Percentiles rank a stretch among this genome's conserved stretches.
phyloP scores from a whole-genome alignment of 1,140 invertebrate species.

The Drosophila biarmipes region DNA sequence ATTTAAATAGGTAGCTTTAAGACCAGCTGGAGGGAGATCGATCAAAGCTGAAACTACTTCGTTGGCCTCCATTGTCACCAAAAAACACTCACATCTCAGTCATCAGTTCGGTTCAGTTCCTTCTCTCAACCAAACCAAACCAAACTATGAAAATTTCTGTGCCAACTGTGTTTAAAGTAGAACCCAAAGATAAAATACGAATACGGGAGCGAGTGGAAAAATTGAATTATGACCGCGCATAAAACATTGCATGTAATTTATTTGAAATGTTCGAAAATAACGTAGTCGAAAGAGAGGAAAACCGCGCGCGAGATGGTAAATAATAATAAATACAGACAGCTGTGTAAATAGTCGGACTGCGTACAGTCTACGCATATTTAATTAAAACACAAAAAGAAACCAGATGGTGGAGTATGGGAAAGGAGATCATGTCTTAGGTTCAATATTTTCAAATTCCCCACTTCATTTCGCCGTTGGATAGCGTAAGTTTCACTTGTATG shows the following conservation, averaged over 20 bases:
- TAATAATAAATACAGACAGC: slow-evolving; percentile 66
- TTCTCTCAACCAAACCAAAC: slow-evolving; percentile 57
- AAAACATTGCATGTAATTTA: slow-evolving; percentile 71
- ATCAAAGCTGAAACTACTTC: slow-evolving; percentile 19
- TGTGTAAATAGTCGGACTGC: slow-evolving; percentile 75
- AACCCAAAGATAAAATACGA: slow-evolving; percentile 35
- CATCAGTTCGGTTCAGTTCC: slow-evolving; percentile 72
- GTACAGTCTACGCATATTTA: slow-evolving; percentile 54
- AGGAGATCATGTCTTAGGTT: slow-evolving; percentile 21
- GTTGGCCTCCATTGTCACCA: slow-evolving; percentile 37
- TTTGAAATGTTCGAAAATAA: slow-evolving; percentile 56
- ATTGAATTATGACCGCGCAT: slow-evolving; percentile 67
- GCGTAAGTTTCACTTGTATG: slow-evolving; percentile 78
- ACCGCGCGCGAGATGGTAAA: slow-evolving; percentile 50
- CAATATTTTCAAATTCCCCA: slow-evolving; percentile 22
- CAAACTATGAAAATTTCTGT: slow-evolving; percentile 67
- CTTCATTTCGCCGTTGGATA: slow-evolving; percentile 28
- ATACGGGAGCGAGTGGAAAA: slow-evolving; percentile 38
- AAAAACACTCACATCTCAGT: slow-evolving; percentile 31
- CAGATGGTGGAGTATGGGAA: slow-evolving; percentile 1
- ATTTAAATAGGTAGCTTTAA: slow-evolving; percentile 57
- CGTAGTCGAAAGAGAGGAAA: slow-evolving; percentile 28
- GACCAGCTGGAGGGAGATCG: slow-evolving; percentile 7
- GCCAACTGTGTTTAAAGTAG: slow-evolving; percentile 74
- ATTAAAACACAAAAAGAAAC: slow-evolving; percentile 27